Evolutionary conservation across 2,797 vertebrate genomes (phyloP), one percentile per base, ranked within the genome.

Genomic region (Ptychobarbus kaznakovi): DNA sequence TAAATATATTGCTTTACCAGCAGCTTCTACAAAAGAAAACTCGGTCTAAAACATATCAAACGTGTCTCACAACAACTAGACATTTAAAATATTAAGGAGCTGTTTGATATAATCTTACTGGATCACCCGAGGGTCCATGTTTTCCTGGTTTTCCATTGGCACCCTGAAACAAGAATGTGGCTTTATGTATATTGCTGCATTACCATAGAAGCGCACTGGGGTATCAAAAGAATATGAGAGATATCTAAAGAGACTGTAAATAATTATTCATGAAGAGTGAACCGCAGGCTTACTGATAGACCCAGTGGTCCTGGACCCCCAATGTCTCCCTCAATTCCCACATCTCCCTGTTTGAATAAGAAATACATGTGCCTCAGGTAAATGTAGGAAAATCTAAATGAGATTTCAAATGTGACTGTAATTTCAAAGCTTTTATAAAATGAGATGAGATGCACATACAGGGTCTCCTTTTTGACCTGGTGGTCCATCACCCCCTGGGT

Each of bases 71-170:
- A 42, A 10, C 16, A 82, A 40, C 12, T 42, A n/a, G 1, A 51
- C 13, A 63, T 68, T 8, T n/a, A 73, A 78, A 85, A 51, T 89
- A 86, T 83, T 85, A 85, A 90, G 58, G 86, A 93, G 92, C 88
- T 92, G 90, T 90, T 91, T 93, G 90, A 93, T 91, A 89, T 92
- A 94, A 93, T 95, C 95, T 96, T 96, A 96, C 95, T 86, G 94
- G 95, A 94, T 96, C 95, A 96, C 95, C 95, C 95, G 93, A 94
- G 89, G 94, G 91, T 92, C 95, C 95, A 91, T 88, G 86, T 69
- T 92, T 92, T 91, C 95, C 95, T 89, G 87, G 87, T 90, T 92
- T 92, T 78, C 95, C 95, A 92, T 44, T 90, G 84, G 89, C 86
- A 86, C 94, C 95, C 95, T 96, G 80, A 78, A 92, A 88, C 72